phyloP scores from a whole-genome alignment of 2,113 vertebrate genomes.

The Pongo pygmaeus region DNA sequence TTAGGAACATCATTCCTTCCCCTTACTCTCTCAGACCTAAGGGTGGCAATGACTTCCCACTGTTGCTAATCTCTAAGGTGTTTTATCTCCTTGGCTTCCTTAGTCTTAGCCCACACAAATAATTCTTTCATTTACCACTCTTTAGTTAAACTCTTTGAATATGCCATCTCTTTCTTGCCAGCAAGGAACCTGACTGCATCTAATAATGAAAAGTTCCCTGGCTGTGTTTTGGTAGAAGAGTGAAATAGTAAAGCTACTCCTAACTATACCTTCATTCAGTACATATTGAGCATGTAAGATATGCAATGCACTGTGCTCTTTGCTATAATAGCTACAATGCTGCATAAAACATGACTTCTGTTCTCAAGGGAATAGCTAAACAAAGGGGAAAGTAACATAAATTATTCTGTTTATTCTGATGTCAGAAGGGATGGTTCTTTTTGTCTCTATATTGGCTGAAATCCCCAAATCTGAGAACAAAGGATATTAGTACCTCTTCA shows the following conservation, averaged over 20 bases:
- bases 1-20: neutral
- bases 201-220: neutral
- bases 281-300: neutral
- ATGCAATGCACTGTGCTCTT: neutral
- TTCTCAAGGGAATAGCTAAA: neutral
- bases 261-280: neutral
- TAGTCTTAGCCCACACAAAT: neutral
- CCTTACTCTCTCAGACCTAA: neutral
- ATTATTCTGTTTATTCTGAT: neutral
- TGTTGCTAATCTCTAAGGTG: neutral
- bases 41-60: neutral
- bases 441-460: neutral
- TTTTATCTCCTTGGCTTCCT: neutral
- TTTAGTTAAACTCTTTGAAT: neutral
- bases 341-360: neutral
- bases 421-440: neutral
- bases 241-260: neutral
- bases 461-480: neutral
- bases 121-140: neutral
- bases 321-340: neutral
- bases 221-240: neutral
- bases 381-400: neutral
- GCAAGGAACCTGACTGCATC: neutral
- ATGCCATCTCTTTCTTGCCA: neutral
- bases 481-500: neutral